Conservation (phyloP, 2,888 invertebrate genomes). For the Norana najaformis region DNA sequence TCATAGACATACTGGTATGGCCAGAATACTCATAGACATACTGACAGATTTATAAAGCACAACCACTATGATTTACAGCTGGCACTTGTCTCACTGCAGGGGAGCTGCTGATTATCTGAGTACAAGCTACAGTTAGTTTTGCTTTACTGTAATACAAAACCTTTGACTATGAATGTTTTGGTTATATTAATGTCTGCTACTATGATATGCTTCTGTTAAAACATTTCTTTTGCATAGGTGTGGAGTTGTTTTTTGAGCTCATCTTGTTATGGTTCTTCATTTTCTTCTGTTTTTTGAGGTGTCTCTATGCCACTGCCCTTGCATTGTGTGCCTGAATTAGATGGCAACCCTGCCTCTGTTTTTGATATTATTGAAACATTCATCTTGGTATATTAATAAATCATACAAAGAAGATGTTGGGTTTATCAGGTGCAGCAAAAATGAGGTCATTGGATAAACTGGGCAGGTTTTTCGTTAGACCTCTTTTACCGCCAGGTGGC, state of each 20-base stretch:
- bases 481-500: neutral
- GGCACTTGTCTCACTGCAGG: neutral
- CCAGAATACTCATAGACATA: too few species aligned
- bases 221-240: neutral
- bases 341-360: neutral
- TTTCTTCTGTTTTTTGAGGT: neutral
- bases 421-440: neutral
- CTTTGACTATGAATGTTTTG: neutral
- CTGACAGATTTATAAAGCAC: neutral
- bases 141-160: neutral
- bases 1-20: too few species aligned
- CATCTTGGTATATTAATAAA: slow-evolving; percentile 5
- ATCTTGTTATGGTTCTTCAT: neutral
- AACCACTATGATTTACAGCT: neutral
- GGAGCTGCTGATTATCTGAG: neutral
- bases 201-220: neutral
- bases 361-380: neutral
- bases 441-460: neutral
- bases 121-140: neutral
- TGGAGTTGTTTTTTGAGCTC: neutral
- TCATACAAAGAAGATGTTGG: neutral
- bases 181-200: neutral
- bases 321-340: neutral
- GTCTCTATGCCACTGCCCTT: neutral
- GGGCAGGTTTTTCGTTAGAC: neutral